Evolutionary conservation across 2,888 invertebrate species (phyloP).

Genomic region (Himalopsyche tibetana): DNA sequence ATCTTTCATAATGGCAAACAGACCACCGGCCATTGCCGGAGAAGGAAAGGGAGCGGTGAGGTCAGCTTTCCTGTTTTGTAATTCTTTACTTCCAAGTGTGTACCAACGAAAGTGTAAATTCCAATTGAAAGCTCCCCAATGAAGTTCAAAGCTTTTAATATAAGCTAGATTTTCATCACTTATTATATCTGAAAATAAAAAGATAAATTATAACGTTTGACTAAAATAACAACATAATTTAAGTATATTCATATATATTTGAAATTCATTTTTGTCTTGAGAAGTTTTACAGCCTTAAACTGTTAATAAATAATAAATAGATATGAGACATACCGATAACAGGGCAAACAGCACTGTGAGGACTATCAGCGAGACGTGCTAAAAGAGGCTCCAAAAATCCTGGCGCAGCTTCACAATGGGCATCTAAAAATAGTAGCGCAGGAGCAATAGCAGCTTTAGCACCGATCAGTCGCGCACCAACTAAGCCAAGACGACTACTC

Average conservation of each 20-base stretch:
- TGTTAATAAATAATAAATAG: too few relatives aligned
- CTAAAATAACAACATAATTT: slow-evolving; percentile 8
- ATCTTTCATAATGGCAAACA: slow-evolving; percentile 91
- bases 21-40: slow-evolving; percentile 95
- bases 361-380: slow-evolving; percentile 75
- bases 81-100: slow-evolving; percentile 82
- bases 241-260: not conserved
- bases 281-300: too few relatives aligned
- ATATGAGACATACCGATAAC: slow-evolving; percentile 59
- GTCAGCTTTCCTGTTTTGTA: slow-evolving; percentile 79
- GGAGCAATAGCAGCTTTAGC: slow-evolving; percentile 89
- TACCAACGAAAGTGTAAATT: slow-evolving; percentile 94
- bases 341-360: slow-evolving; percentile 73
- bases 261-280: not conserved
- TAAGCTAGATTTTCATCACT: slow-evolving; percentile 98
- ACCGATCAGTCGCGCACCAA: slow-evolving; percentile 91
- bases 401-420: slow-evolving; percentile 93
- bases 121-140: slow-evolving; percentile 99
- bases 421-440: slow-evolving; percentile 93
- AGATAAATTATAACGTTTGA: not conserved
- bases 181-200: slow-evolving; percentile 82
- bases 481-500: slow-evolving; percentile 88
- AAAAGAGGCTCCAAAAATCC: slow-evolving; percentile 81
- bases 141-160: slow-evolving; percentile 94
- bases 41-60: slow-evolving; percentile 85